Percentiles rank a stretch among this genome's conserved stretches.
Conservation (phyloP, 2,113 vertebrate species). For the Corynorhinus townsendii region DNA sequence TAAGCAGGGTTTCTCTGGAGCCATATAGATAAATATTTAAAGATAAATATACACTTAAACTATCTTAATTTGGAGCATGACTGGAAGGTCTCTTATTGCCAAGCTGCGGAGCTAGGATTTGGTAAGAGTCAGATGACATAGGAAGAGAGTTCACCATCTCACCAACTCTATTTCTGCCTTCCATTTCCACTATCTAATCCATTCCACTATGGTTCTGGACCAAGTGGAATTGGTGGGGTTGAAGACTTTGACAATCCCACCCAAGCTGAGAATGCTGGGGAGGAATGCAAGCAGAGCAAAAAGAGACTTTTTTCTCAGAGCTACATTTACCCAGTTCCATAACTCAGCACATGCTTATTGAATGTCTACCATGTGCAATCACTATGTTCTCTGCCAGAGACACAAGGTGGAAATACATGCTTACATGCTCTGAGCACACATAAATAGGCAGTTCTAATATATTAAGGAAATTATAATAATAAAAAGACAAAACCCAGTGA, state of each 20-base stretch:
- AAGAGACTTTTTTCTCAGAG: not conserved
- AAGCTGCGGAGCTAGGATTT: not conserved
- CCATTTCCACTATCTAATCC: not conserved
- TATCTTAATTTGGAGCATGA: not conserved
- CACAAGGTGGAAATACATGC: not conserved
- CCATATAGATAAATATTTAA: not conserved
- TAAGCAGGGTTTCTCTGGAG: not conserved
- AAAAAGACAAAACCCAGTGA: not conserved
- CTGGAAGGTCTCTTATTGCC: not conserved
- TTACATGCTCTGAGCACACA: not conserved
- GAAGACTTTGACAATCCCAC: not conserved
- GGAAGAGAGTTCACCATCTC: not conserved
- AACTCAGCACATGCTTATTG: not conserved
- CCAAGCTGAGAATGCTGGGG: not conserved
- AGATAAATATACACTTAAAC: not conserved
- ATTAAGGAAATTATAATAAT: not conserved
- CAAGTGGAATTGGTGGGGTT: not conserved
- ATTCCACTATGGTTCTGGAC: not conserved
- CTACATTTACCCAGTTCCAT: not conserved
- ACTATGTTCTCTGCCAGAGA: not conserved
- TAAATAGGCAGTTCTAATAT: not conserved
- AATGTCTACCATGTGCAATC: not conserved
- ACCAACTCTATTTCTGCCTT: not conserved
- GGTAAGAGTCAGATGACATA: not conserved
- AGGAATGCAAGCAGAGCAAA: not conserved